Evolutionary conservation across 1,140 invertebrate species (phyloP).

Genomic region (Drosophila bocqueti): DNA sequence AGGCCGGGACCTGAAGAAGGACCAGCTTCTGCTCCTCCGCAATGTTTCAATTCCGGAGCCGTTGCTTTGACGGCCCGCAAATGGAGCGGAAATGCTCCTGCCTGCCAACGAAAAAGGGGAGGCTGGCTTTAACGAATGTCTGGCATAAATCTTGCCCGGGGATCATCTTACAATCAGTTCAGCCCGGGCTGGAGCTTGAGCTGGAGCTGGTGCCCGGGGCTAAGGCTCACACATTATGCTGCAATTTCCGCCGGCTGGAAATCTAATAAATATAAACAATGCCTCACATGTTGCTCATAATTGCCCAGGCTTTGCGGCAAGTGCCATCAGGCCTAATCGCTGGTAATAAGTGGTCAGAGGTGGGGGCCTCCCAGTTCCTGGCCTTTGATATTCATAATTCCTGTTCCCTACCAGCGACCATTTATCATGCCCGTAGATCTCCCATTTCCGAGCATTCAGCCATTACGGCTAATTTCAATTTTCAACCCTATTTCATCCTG

Average conservation of each 20-base stretch:
- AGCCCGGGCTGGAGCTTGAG: background rate
- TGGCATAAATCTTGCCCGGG: constrained; percentile 73
- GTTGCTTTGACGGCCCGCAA: constrained; percentile 65
- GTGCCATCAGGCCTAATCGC: constrained; percentile 54
- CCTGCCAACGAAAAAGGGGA: constrained; percentile 21
- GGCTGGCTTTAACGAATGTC: constrained; percentile 73
- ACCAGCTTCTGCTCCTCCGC: constrained; percentile 12
- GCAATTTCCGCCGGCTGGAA: constrained; percentile 67
- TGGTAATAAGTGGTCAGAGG: constrained; percentile 42
- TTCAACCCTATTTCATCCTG: constrained; percentile 60
- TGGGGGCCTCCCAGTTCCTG: background rate
- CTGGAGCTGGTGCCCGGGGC: background rate
- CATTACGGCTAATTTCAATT: constrained; percentile 73
- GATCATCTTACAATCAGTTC: constrained; percentile 63
- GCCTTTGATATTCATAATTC: constrained; percentile 38
- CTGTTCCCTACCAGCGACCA: background rate
- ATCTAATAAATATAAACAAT: constrained; percentile 81
- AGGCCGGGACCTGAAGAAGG: background rate
- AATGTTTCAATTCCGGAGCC: constrained; percentile 67
- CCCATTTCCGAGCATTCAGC: constrained; percentile 1
- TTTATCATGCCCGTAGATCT: constrained; percentile 29
- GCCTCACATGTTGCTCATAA: constrained; percentile 71
- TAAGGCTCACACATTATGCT: constrained; percentile 50
- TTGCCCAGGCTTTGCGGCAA: constrained; percentile 45
- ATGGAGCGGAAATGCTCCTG: constrained; percentile 75